Base-by-base conservation (phyloP, 1,140 invertebrate genomes). In the Melipona quadrifasciata region DNA sequence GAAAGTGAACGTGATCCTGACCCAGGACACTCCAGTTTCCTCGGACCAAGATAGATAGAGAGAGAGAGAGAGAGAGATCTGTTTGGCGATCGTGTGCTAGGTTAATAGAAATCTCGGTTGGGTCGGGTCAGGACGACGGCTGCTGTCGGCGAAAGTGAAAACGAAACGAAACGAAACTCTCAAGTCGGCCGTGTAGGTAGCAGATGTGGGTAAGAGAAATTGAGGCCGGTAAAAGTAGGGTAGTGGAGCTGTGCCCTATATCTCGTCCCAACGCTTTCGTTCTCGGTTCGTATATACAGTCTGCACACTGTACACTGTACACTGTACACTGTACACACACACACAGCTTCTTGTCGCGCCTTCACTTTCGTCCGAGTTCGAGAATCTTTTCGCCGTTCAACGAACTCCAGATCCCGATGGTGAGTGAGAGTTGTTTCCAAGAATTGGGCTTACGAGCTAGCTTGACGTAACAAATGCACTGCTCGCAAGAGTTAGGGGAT, bases 91-190 rank as follows among this genome's bases (percentile, higher is more conserved):
- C 77, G 53, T 12, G 58, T 6, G 61, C 39, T 34, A 74, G 74
- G 61, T 82, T 87, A 86, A 86, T 87, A 87, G 86, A 86, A 86
- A 87, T 86, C 86, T 87, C 80, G 39, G 74, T 79, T 86, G n/a
- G 86, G 84, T 87, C 86, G 80, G 86, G 80, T 87, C 84, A 87
- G 84, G 86, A 87, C 74, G 65, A 79, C 70, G 34, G 76, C 47
- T 34, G 47, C 75, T 31, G 55, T 14, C 75, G 34, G 86, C 68
- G 84, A 87, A 86, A 87, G 86, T 86, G 86, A 87, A 87, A 87
- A 86, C 84, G 84, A 72, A 68, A 53, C 71, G 80, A 84, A 85
- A 86, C 81, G 85, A 86, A 84, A 84, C 78, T 78, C 67, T 31
- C 1, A 51, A 81, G 31, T 75, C 72, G 82, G 76, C 61, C 76